Evolutionary conservation across 2,113 vertebrate species (phyloP).

Genomic region (Actinemys pallida): DNA sequence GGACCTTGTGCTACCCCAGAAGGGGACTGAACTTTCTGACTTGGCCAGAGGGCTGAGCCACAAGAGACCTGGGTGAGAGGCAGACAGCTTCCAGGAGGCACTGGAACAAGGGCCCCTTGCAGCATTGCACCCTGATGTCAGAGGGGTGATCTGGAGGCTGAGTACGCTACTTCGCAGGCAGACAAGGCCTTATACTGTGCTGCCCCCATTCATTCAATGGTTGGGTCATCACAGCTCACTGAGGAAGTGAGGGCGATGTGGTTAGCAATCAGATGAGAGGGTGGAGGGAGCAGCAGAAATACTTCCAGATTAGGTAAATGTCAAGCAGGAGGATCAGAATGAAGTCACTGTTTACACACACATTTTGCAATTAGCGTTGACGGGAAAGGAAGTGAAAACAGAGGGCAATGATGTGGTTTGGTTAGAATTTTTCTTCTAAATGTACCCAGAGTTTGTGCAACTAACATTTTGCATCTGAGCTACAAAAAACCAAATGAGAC

Average conservation of each 20-base stretch:
- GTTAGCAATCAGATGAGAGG: conserved; percentile 32
- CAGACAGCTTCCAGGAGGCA: neutral
- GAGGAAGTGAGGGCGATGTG: conserved; percentile 11
- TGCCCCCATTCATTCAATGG: neutral
- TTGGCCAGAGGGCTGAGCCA: neutral
- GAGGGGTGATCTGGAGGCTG: neutral
- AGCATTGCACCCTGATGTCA: neutral
- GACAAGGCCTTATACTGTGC: neutral
- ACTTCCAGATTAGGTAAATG: conserved; percentile 34
- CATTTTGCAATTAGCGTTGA: conserved; percentile 58
- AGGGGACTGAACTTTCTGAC: neutral
- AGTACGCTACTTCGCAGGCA: neutral
- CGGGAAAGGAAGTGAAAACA: conserved; percentile 67
- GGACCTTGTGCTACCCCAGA: neutral
- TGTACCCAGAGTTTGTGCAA: conserved; percentile 36
- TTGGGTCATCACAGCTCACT: neutral
- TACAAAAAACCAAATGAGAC: neutral
- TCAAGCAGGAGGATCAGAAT: conserved; percentile 50
- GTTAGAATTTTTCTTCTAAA: conserved; percentile 51
- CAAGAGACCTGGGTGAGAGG: neutral
- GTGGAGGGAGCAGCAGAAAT: neutral
- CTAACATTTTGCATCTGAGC: conserved; percentile 23
- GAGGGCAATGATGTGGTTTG: conserved; percentile 59
- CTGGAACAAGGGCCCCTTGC: neutral
- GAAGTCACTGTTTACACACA: conserved; percentile 38